Evolutionary conservation across 2,797 vertebrate genomes (phyloP), one percentile per base, ranked within the genome.

Genomic region (Phaenicophaeus curvirostris): DNA sequence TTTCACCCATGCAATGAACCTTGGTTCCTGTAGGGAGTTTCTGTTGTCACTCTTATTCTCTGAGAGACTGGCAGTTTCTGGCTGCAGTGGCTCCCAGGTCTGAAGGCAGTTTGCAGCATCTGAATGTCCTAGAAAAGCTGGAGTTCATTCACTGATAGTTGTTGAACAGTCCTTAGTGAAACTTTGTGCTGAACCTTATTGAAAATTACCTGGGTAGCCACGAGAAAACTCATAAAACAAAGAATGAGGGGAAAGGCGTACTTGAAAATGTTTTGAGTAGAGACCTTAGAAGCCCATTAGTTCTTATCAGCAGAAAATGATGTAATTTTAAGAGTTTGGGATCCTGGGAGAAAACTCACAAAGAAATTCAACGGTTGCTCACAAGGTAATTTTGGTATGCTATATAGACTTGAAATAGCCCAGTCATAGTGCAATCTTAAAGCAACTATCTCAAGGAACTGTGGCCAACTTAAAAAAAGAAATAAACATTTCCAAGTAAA

Each of bases 361-460:
- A 81, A 65, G 54, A 81, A 72, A 69, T 79, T 83, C 13, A 71
- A 3, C 18, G 50, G 20, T 11, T 65, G 74, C 18, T 87, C 2
- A 3, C 17, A 31, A 62, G 67, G 25, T 76, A 61, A 82, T 75
- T 91, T 89, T 89, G 11, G 4, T 91, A 31, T 27, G 14, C 41
- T 73, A 25, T 13, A 20, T 31, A 87, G 41, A 39, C 55, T 89
- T 71, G 63, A 58, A 95, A 51, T 27, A 90, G 61, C 44, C 27
- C n/a, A 74, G 16, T n/a, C 71, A 81, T 68, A 92, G 87, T 19
- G 12, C 59, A 92, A 31, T 51, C 41, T 71, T 93, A 94, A 90
- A 95, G 68, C 61, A 85, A 63, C 90, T 89, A 74, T 24, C 44
- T 87, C 41, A 80, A 87, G 41, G 44, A 82, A 87, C 50, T 89